Evolutionary conservation across 35 echinoderm and acorn worm genomes (phyloP).

Genomic region (Ophioderma brevispina): DNA sequence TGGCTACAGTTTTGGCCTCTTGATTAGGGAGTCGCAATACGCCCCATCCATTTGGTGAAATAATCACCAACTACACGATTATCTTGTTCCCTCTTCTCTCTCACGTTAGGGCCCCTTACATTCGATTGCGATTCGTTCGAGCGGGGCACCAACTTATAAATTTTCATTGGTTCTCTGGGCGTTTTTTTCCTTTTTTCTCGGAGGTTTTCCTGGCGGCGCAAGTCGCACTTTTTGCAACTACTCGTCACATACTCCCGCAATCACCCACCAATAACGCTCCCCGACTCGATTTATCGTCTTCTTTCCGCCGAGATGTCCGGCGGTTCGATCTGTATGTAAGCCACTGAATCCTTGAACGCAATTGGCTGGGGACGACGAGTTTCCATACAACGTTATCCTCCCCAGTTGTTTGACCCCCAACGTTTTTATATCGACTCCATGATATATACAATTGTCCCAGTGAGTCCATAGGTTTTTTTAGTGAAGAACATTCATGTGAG

Average conservation of each 20-base stretch:
- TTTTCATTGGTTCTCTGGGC: background rate
- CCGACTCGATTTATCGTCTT: constrained; percentile 6
- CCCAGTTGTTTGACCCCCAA: background rate
- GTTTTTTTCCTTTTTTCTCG: constrained; percentile 15
- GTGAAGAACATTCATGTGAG: too few species aligned
- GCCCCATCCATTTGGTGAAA: constrained; percentile 40
- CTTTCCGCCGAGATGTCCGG: constrained; percentile 6
- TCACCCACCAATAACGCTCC: background rate
- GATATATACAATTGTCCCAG: constrained; percentile 8
- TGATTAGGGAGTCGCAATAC: constrained; percentile 24
- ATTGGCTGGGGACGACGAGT: background rate
- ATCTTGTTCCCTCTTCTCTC: constrained; percentile 23
- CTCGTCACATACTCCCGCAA: background rate
- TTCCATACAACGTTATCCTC: constrained; percentile 13
- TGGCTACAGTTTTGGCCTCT: constrained; percentile 52
- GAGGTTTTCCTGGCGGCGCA: constrained; percentile 28
- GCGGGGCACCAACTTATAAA: constrained; percentile 9
- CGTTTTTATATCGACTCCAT: constrained; percentile 8
- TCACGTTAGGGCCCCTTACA: constrained; percentile 7
- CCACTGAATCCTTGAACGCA: background rate
- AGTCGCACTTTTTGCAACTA: background rate
- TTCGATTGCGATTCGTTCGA: constrained; percentile 32
- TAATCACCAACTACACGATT: constrained; percentile 41
- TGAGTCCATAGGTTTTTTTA: too few species aligned
- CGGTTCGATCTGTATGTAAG: constrained; percentile 19